phyloP scores from a whole-genome alignment of 2,797 vertebrate genomes.

The Poecile montanus region DNA sequence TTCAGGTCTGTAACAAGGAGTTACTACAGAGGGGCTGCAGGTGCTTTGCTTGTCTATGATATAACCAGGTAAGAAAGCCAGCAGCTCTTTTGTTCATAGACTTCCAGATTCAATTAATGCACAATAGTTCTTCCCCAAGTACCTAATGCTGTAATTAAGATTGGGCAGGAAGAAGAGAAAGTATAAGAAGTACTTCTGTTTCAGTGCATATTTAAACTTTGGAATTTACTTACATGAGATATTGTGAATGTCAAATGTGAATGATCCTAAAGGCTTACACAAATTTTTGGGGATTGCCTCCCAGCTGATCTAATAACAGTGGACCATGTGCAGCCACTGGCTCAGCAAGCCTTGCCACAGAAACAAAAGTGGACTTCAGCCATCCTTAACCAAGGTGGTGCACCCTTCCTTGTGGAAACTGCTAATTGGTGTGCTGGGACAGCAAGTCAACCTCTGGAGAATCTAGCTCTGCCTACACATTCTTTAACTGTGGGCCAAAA shows the following conservation, averaged over 20 bases:
- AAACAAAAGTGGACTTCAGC: neutral
- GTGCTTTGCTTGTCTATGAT: conserved; percentile 95
- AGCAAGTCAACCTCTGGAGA: neutral
- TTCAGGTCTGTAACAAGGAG: conserved; percentile 97
- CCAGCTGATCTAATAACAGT: neutral
- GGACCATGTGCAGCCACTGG: neutral
- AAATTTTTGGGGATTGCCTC: neutral
- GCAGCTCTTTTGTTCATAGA: neutral
- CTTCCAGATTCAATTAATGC: neutral
- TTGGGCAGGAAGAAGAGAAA: neutral
- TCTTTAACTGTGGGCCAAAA: neutral
- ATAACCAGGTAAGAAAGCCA: conserved; percentile 89
- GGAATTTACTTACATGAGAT: neutral
- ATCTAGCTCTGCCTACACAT: neutral
- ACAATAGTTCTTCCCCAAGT: neutral
- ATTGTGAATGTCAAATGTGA: neutral
- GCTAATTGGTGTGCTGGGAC: neutral
- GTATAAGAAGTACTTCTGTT: neutral
- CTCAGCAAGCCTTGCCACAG: neutral
- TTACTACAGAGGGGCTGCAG: conserved; percentile 96
- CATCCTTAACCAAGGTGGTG: neutral
- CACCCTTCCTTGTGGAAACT: neutral
- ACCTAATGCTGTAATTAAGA: neutral
- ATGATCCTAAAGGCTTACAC: neutral
- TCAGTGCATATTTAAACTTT: neutral